These are phyloP conservation scores for Drosophila pseudoobscura DNA, from an alignment of 1,140 invertebrate species.

Conservation along the genomic window DNA sequence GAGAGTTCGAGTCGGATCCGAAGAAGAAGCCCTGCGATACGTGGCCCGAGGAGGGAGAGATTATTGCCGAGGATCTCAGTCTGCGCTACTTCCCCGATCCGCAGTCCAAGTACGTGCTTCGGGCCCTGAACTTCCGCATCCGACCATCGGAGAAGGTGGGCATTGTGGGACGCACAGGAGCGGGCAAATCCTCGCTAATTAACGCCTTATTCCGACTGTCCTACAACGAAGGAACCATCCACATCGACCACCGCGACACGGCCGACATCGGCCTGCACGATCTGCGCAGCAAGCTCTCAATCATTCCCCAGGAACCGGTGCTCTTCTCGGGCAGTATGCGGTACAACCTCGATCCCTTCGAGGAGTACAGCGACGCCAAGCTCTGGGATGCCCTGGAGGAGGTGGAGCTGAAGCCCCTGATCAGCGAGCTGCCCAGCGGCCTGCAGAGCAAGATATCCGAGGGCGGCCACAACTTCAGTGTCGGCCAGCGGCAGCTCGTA, in stretches of 20 bases:
- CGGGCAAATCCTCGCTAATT: slow-evolving; percentile 92
- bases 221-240: slow-evolving; percentile 85
- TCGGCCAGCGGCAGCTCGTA: slow-evolving; percentile 90
- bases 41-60: slow-evolving; percentile 89
- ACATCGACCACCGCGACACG: slow-evolving; percentile 86
- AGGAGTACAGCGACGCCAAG: slow-evolving; percentile 88
- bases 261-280: slow-evolving; percentile 84
- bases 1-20: slow-evolving; percentile 84
- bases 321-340: slow-evolving; percentile 86
- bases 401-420: slow-evolving; percentile 86
- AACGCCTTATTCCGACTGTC: slow-evolving; percentile 87
- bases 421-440: slow-evolving; percentile 84
- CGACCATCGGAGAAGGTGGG: slow-evolving; percentile 84
- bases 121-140: slow-evolving; percentile 86
- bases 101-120: slow-evolving; percentile 86
- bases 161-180: slow-evolving; percentile 91
- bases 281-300: slow-evolving; percentile 88
- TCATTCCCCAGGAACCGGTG: slow-evolving; percentile 89
- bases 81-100: slow-evolving; percentile 85
- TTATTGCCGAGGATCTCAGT: slow-evolving; percentile 87
- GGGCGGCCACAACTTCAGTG: slow-evolving; percentile 88
- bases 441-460: slow-evolving; percentile 84
- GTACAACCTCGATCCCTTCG: slow-evolving; percentile 92
- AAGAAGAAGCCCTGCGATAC: slow-evolving; percentile 86
- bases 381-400: slow-evolving; percentile 93